phyloP scores from a whole-genome alignment of 2,113 vertebrate species.

The Gnathonemus echidnorhynchus region DNA sequence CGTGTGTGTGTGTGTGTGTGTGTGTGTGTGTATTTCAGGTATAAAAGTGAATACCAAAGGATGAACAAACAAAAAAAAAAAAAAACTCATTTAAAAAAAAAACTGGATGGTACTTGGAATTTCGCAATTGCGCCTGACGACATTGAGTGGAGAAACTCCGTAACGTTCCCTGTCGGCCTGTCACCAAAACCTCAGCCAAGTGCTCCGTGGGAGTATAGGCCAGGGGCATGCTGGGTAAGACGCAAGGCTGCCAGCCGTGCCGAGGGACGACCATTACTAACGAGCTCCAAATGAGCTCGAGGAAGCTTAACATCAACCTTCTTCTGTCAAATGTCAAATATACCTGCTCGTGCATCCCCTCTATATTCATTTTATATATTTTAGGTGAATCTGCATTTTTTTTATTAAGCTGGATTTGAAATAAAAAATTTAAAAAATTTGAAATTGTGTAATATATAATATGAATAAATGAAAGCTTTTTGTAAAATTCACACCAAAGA shows the following conservation, averaged over 20 bases:
- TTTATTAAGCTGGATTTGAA: not conserved
- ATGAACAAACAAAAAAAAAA: not conserved
- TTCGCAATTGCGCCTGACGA: not conserved
- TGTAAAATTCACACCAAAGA: not conserved
- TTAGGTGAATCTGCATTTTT: not conserved
- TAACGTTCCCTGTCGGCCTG: not conserved
- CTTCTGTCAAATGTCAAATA: not conserved
- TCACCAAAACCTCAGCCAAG: not conserved
- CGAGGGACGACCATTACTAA: not conserved
- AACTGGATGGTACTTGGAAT: not conserved
- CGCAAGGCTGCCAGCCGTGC: not conserved
- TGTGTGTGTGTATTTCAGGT: not conserved
- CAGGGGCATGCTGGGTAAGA: not conserved
- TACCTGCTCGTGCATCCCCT: not conserved
- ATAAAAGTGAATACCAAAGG: not conserved
- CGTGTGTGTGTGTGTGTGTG: not conserved
- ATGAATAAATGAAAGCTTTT: not conserved
- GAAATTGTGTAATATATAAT: not conserved
- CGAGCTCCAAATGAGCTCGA: not conserved
- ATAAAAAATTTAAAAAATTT: not conserved
- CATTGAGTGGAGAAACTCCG: not conserved
- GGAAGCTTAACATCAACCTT: not conserved
- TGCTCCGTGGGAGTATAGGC: not conserved
- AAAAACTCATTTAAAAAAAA: not conserved
- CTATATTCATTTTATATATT: not conserved